Conservation (phyloP, 2,888 invertebrate species). For the Diachrysia chrysitis region DNA sequence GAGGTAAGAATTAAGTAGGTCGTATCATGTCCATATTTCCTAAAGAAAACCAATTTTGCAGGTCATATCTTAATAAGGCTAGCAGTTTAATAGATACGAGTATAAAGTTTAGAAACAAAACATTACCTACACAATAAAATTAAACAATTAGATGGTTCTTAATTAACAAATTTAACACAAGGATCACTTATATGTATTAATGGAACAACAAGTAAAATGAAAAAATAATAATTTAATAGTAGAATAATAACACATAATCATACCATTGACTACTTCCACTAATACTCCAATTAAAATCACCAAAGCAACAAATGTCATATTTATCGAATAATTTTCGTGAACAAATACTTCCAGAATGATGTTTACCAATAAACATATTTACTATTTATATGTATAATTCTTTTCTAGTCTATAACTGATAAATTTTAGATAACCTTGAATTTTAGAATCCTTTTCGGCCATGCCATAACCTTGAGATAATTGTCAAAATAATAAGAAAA, state of each 20-base stretch:
- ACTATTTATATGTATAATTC: constrained; percentile 26
- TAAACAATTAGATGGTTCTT: no score
- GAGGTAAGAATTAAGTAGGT: background rate
- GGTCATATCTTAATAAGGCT: no score
- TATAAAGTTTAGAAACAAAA: no score
- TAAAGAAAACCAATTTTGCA: no score
- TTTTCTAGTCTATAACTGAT: constrained; percentile 29
- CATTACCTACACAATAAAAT: no score
- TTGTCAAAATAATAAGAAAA: constrained; percentile 19
- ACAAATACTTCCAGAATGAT: constrained; percentile 7
- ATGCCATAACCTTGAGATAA: constrained; percentile 14
- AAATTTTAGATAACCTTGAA: constrained; percentile 15
- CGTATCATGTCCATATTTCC: background rate
- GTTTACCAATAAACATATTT: background rate
- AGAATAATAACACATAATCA: background rate
- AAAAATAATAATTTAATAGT: background rate
- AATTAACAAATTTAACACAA: no score
- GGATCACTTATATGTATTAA: no score
- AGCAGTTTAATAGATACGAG: no score
- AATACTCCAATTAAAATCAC: constrained; percentile 15
- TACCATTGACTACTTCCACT: constrained; percentile 18
- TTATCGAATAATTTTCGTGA: background rate
- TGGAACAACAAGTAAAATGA: no score
- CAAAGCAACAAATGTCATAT: constrained; percentile 11
- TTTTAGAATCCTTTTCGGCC: background rate